Evolutionary conservation across 2,797 vertebrate genomes (phyloP), one percentile per base, ranked within the genome.

Genomic region (Micromesistius poutassou): DNA sequence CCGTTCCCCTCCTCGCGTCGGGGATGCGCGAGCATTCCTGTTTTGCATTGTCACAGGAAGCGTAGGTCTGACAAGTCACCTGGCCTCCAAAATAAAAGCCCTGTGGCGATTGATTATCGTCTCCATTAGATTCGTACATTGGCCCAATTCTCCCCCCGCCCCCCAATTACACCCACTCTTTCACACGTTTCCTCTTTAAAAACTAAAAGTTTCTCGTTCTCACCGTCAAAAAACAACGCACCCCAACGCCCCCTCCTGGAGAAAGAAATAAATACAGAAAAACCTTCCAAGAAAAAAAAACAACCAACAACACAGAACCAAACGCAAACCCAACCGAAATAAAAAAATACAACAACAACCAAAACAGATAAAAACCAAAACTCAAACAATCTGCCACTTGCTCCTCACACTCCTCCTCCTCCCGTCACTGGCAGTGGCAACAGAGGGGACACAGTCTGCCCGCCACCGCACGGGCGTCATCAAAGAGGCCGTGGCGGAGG

Each of bases 401-500:
- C 91, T 90, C 90, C 55, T 16, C 55, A 7, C 6, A 19, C 14
- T 12, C 9, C 62, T 28, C 55, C 55, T 12, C 62, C 62, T 13
- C 85, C 91, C 86, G 94, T 98, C 96, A 98, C 96, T 99, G 97
- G 96, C 98, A 99, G 96, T 96, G 96, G 97, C 97, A 98, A 96
- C 97, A 99, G 95, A 96, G 96, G 96, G 97, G 97, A 97, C 96
- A 98, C 90, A 96, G 97, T 98, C 97, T 98, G 95, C 95, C 92
- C 89, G 95, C 92, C 93, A 95, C 92, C 93, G 94, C 90, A 10
- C 33, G 94, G 94, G 94, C 94, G 95, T 93, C 97, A 99, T 99
- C 97, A 99, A 99, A 99, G 98, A 97, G 97, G 97, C 94, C 97
- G 97, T 92, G 97, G 96, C 89, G 97, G 98, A 95, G 97, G 97